A percentile compares a stretch with the other conserved stretches of the same genome.
Conservation (phyloP, 2,888 invertebrate genomes). For the Oithona nana region DNA sequence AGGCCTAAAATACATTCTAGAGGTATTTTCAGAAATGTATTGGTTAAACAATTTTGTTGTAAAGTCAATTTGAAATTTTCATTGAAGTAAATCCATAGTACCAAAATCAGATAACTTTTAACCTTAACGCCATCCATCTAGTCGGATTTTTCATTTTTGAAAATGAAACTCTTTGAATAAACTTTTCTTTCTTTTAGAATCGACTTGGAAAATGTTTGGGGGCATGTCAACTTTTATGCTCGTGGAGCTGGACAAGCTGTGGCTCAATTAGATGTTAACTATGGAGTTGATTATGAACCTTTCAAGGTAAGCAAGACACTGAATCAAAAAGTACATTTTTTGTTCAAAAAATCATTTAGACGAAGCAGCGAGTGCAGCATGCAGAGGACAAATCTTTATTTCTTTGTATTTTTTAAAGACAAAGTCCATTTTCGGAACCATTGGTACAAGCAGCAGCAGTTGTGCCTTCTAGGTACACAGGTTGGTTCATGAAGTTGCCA, state of each 20-base stretch:
- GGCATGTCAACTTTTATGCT: slow-evolving; percentile 33
- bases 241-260: slow-evolving; percentile 36
- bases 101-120: no score
- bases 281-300: slow-evolving; percentile 29
- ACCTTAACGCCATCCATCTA: no score
- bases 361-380: background rate
- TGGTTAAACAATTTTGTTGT: no score
- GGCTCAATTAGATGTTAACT: slow-evolving; percentile 32
- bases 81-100: no score
- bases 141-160: no score
- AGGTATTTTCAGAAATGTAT: no score
- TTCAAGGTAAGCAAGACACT: slow-evolving; percentile 22
- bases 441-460: background rate
- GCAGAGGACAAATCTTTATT: no score
- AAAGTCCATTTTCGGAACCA: background rate
- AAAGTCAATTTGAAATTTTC: no score
- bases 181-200: background rate
- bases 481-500: background rate
- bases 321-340: background rate
- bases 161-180: no score
- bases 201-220: slow-evolving; percentile 31
- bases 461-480: background rate
- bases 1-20: no score
- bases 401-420: no score
- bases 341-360: background rate